These are phyloP conservation scores for Halcyon smyrnensis DNA, from an alignment of 2,797 vertebrate genomes.

Conservation along the genomic window DNA sequence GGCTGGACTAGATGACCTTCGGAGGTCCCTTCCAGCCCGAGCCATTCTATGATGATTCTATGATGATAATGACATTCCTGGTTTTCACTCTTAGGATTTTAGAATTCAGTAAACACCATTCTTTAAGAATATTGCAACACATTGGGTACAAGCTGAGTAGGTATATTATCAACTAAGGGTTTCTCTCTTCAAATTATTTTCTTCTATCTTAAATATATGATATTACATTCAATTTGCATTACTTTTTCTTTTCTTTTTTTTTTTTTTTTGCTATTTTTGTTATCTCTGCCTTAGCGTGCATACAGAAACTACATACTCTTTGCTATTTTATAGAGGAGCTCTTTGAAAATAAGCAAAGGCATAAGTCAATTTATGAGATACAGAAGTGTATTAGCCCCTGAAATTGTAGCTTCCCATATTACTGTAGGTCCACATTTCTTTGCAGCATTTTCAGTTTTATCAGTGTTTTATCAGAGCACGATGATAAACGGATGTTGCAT, in stretches of 20 bases:
- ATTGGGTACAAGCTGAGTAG: neutral
- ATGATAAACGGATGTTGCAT: constrained; percentile 30
- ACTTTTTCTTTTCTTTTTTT: neutral
- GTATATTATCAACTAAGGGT: neutral
- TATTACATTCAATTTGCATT: neutral
- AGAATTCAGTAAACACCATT: neutral
- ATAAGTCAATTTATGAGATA: constrained; percentile 47
- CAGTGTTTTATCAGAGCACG: constrained; percentile 38
- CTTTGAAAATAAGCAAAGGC: constrained; percentile 30
- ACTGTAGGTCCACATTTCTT: constrained; percentile 8
- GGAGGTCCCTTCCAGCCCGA: too few species aligned
- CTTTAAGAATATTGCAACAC: neutral
- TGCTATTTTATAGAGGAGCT: neutral
- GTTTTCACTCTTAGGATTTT: neutral
- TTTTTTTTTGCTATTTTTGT: neutral
- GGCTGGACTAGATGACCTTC: too few species aligned
- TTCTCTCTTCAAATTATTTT: neutral
- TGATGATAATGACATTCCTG: too few species aligned
- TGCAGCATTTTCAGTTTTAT: constrained; percentile 59
- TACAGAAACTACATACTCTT: neutral
- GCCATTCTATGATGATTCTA: too few species aligned
- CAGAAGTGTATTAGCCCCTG: constrained; percentile 33
- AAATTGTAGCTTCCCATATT: constrained; percentile 25
- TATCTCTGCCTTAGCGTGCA: neutral
- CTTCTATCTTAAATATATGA: neutral